A percentile compares a stretch with the other conserved stretches of the same genome.
These are phyloP conservation scores for Coracias cyanogaster DNA, from an alignment of 2,797 vertebrate genomes.

Conservation along the genomic window DNA sequence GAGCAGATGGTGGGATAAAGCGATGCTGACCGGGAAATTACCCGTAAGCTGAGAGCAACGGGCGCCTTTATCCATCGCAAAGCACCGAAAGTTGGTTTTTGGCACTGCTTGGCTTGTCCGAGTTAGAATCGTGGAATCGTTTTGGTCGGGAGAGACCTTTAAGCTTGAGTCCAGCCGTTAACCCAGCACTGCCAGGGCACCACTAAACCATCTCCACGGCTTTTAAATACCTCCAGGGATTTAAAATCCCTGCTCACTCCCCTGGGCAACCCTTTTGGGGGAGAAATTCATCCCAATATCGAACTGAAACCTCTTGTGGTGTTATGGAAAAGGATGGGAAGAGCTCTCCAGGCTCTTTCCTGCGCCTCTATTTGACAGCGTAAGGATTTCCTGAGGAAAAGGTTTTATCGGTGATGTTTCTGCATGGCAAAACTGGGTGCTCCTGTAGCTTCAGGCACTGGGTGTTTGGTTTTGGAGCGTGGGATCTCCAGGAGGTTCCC, in stretches of 20 bases:
- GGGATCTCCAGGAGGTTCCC: neutral
- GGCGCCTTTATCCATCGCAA: neutral
- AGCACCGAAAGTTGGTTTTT: neutral
- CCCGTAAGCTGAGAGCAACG: neutral
- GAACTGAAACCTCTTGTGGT: neutral
- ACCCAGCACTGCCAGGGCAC: neutral
- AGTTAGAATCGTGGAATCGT: neutral
- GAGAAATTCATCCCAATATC: neutral
- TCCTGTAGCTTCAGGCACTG: accelerated
- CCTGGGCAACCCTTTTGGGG: neutral
- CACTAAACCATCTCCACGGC: neutral
- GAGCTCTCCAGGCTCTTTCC: neutral
- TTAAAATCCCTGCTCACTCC: neutral
- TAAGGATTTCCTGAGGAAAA: neutral
- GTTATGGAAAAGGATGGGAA: neutral
- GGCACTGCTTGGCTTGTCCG: neutral
- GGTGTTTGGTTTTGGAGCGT: neutral
- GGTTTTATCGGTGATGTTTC: neutral
- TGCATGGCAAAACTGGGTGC: accelerated
- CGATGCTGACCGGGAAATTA: conserved; percentile 38
- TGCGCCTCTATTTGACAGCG: neutral
- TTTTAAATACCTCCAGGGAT: neutral
- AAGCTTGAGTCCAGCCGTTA: neutral
- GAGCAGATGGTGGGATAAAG: conserved; percentile 40
- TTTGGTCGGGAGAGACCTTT: neutral